Conservation (phyloP, 2,113 vertebrate genomes). For the Neolamprologus caudopunctatus region DNA sequence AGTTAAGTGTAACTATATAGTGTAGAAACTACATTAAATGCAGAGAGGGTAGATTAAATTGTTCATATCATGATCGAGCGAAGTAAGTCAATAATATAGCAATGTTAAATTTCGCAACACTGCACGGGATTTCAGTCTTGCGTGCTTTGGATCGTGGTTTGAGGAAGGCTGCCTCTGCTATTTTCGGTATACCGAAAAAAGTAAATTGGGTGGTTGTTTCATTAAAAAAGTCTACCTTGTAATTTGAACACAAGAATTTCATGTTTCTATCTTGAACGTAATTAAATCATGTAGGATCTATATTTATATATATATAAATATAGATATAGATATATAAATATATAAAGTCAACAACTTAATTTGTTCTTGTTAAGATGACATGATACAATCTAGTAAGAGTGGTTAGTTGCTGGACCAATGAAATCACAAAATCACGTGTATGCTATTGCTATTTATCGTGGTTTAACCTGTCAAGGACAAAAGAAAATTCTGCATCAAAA, state of each 20-base stretch:
- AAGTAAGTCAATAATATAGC: not conserved
- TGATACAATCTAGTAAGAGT: not conserved
- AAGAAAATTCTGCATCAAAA: not conserved
- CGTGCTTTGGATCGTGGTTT: not conserved
- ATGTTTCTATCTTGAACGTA: not conserved
- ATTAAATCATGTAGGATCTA: rapidly evolving
- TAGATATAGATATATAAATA: rapidly evolving
- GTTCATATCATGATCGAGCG: rapidly evolving
- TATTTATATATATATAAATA: not conserved
- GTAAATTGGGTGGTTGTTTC: not conserved
- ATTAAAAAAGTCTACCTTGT: not conserved
- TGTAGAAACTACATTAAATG: not conserved
- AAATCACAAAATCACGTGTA: not conserved
- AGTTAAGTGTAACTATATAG: not conserved
- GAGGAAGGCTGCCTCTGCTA: not conserved
- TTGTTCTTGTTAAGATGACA: not conserved
- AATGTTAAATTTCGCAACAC: rapidly evolving
- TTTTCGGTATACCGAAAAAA: not conserved
- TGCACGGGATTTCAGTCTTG: rapidly evolving
- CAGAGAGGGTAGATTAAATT: not conserved
- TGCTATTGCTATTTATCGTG: rapidly evolving
- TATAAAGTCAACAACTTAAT: not conserved
- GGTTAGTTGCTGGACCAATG: not conserved
- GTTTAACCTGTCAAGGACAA: not conserved
- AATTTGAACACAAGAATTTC: not conserved